Base-by-base conservation (phyloP, 2,797 vertebrate genomes). In the Gastrophryne carolinensis region DNA sequence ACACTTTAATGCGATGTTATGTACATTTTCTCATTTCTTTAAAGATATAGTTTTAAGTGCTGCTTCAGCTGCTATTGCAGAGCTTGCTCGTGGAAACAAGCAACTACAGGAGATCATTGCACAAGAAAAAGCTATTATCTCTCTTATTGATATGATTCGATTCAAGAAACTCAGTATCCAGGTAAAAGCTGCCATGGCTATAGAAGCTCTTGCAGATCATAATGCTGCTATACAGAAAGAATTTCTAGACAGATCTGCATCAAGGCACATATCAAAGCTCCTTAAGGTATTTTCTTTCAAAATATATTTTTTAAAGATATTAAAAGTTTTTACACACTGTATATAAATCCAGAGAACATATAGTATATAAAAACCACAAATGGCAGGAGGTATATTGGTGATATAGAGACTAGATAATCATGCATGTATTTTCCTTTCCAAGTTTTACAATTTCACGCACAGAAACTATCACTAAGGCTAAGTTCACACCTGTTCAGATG, bases 251-350 rank as follows among this genome's bases (percentile, higher is more conserved):
- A 81, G 68, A 44, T 85, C 83, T 2, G 81, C 88, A 64, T 80
- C 82, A 26, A 86, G 80, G 37, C 82, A 88, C 49, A 89, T 93
- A 30, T 79, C 90, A 63, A 86, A 84, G 56, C 88, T 92, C 35
- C 74, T 92, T 15, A 90, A 91, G 88, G 91, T 89, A 86, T 44
- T 44, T 44, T n/a, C n/a, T n/a, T n/a, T 44, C n/a, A n/a, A n/a
- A n/a, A n/a, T n/a, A n/a, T n/a, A n/a, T n/a, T n/a, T n/a, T n/a
- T n/a, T n/a, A n/a, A n/a, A n/a, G n/a, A n/a, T n/a, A n/a, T n/a
- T n/a, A n/a, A n/a, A n/a, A n/a, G n/a, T n/a, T n/a, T n/a, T n/a
- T n/a, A n/a, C n/a, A n/a, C n/a, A n/a, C n/a, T n/a, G n/a, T n/a
- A n/a, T n/a, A n/a, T n/a, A n/a, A n/a, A n/a, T n/a, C n/a, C n/a